Conservation (phyloP, 2,113 vertebrate species). For the Cacatua alba region DNA sequence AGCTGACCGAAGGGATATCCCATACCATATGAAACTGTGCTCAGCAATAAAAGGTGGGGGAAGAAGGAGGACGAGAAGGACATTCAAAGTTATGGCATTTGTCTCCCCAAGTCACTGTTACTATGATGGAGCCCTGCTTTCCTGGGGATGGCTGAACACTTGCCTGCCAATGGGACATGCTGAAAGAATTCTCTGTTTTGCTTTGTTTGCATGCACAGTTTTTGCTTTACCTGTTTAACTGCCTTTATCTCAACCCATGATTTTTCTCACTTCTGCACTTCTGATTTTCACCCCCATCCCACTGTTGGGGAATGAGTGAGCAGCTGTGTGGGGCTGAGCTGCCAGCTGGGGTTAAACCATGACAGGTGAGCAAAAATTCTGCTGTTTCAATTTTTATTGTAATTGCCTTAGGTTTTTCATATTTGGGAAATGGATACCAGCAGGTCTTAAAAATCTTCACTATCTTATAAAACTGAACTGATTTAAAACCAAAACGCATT, state of each 20-base stretch:
- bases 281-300: not conserved
- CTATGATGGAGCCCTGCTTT: rapidly evolving
- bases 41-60: not conserved
- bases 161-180: not conserved
- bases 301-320: rapidly evolving
- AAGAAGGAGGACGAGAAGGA: not conserved
- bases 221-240: not conserved
- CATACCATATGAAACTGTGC: rapidly evolving
- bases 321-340: not conserved
- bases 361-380: not conserved
- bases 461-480: not conserved
- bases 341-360: not conserved
- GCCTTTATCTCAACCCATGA: not conserved
- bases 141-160: not conserved
- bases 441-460: not conserved
- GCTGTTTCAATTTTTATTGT: not conserved
- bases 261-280: not conserved
- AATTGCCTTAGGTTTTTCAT: not conserved
- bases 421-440: not conserved
- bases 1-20: not conserved
- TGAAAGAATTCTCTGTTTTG: not conserved
- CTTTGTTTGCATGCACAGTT: not conserved
- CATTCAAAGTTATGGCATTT: rapidly evolving
- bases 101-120: not conserved
- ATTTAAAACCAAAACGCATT: not conserved